Base-by-base conservation (phyloP, 2,797 vertebrate species). In the Sparus aurata region DNA sequence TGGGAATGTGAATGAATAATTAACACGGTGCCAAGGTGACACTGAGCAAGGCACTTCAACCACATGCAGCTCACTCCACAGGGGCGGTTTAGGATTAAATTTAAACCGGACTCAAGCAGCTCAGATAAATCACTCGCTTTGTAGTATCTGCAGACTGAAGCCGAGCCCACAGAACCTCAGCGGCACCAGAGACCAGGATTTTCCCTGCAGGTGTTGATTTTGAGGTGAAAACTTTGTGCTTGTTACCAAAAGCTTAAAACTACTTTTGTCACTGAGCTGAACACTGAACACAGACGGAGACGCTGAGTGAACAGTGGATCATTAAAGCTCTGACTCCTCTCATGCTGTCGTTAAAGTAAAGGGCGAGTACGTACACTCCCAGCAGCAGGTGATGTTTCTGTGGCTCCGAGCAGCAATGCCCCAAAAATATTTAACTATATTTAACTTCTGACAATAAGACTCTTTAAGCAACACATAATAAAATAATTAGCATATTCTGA, bases 131-230 rank as follows among this genome's bases (percentile, higher is more conserved):
- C 34, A 7, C 23, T 58, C 0, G 17, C 75, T 69, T 49, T 65
- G 74, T 47, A 30, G 18, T 6, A 0, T 57, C 38, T 30, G 54
- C 50, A 34, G 69, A 53, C 17, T 17, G 61, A 62, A 65, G 68
- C 72, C 6, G 45, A 68, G 72, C 53, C 0, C 22, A 47, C 49
- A 70, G 73, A 27, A 73, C 60, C 15, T 70, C 50, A 70, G 16
- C n/a, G 47, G 61, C 69, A 22, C 55, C 30, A 1, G 15, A 70
- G 47, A 45, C 38, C 6, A 47, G 22, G 68, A 65, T 76, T 69
- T 7, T 76, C 60, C 18, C 72, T 58, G 68, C 83, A 75, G 78
- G 74, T 75, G 75, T 25, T 59, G 5, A 68, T 60, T 55, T 58
- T 58, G n/a, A 46, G 50, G 22, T 0, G 3, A 67, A 71, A 81